phyloP scores from a whole-genome alignment of 2,113 vertebrate species.

The Ploceus nigricollis region DNA sequence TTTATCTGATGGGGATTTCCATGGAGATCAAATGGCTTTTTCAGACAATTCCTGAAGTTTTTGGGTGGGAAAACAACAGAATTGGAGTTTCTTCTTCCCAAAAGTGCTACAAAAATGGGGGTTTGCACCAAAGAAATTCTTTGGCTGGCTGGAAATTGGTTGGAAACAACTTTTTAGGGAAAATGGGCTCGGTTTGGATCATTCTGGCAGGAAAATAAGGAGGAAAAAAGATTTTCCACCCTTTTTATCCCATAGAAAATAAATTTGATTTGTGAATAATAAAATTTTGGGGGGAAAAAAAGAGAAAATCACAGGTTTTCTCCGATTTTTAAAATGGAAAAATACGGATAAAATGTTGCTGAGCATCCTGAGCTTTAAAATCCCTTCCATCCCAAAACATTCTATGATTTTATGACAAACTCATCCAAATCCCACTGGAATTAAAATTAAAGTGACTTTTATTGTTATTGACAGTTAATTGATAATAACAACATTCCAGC shows the following conservation, averaged over 20 bases:
- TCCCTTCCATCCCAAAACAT: not conserved
- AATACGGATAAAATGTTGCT: fast-evolving
- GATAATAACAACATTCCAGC: not conserved
- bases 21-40: not conserved
- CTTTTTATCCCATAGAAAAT: not conserved
- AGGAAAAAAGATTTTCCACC: not conserved
- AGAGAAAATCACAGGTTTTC: not conserved
- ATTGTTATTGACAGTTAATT: not conserved
- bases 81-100: not conserved
- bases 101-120: not conserved
- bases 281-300: no score
- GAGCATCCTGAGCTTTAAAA: not conserved
- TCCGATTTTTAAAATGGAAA: not conserved
- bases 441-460: not conserved
- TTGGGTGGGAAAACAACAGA: not conserved
- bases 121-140: not conserved
- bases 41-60: not conserved
- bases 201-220: not conserved
- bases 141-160: fast-evolving
- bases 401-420: not conserved
- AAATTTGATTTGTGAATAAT: not conserved
- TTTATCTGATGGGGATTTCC: not conserved
- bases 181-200: not conserved
- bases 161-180: not conserved
- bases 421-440: not conserved